Base-by-base conservation (phyloP, 2,888 invertebrate species). In the Phragmatobia fuliginosa region DNA sequence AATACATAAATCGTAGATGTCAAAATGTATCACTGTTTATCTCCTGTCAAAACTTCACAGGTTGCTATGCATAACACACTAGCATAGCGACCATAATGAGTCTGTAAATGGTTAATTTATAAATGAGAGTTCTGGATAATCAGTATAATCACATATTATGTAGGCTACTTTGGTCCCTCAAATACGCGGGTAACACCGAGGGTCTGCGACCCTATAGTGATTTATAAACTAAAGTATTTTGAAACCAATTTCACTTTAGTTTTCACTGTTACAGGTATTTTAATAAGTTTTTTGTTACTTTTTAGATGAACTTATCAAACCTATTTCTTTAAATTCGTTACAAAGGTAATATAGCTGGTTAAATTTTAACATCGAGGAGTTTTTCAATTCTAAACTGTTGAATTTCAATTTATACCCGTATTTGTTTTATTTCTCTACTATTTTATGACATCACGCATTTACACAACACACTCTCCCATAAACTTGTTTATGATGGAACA, bases 401-500 rank as follows among this genome's bases (percentile, higher is more conserved):
- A 16, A 56, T 56, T 56, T 16, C 28, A 28, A 56, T 6, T 6
- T 56, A 7, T 56, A 28, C 52, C 25, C 16, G 1, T 56, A 56
- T 56, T 56, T 14, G 28, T 16, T 56, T 28, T 56, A 49, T 28
- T n/a, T 56, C 25, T 28, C 28, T 5, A 56, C 61, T 61, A 61
- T 61, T 25, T 33, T 56, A 41, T 21, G 62, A 14, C 18, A 62
- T 41, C 31, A n/a, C 45, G 31, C 10, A 33, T 21, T 21, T 1
- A 60, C 33, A 60, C 62, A 36, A 49, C 21, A 25, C 14, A 56
- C 25, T 62, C 61, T 66, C 70, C 58, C 62, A 68, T 73, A 63
- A 74, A 76, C 70, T 70, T 77, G 49, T 80, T 80, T 86, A 80
- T 78, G 81, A 79, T 75, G 75, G 65, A 77, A 76, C 80, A 71